These are phyloP conservation scores for Varanus salvator DNA, from an alignment of 2,113 vertebrate species.

Conservation along the genomic window DNA sequence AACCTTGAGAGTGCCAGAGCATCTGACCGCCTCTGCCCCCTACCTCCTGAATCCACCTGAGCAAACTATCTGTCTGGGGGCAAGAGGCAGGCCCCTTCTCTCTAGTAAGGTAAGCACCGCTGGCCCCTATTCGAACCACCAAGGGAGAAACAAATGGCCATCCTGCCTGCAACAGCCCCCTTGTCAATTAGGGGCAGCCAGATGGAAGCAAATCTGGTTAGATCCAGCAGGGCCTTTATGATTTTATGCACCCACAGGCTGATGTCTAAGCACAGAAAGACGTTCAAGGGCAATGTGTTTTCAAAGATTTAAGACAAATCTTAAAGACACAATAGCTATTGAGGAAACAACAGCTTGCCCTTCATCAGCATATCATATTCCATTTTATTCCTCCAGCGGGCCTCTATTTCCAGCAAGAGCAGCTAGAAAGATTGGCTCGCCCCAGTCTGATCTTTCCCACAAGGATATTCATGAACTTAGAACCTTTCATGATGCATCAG, in stretches of 20 bases:
- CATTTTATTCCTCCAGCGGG: background rate
- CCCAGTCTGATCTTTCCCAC: background rate
- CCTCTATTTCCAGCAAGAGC: fast-evolving
- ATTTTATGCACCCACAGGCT: background rate
- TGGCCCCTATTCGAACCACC: background rate
- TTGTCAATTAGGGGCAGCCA: background rate
- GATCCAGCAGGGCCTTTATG: background rate
- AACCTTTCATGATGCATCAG: background rate
- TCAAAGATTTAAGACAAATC: background rate
- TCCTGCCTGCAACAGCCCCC: background rate
- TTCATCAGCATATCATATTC: fast-evolving
- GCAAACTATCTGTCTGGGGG: too few relatives aligned
- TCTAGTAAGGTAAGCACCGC: background rate
- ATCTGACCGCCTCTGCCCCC: too few relatives aligned
- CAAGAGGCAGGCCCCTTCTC: background rate
- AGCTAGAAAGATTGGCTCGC: background rate
- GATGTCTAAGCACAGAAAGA: background rate
- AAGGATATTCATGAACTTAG: background rate
- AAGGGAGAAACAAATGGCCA: background rate
- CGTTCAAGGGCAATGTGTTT: background rate
- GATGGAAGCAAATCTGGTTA: background rate
- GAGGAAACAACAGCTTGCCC: background rate
- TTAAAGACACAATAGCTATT: background rate
- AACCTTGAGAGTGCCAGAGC: too few relatives aligned
- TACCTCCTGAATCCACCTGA: too few relatives aligned